Percentiles rank a stretch among this genome's conserved stretches.
Conservation (phyloP, 2,797 vertebrate species). For the Manis pentadactyla region DNA sequence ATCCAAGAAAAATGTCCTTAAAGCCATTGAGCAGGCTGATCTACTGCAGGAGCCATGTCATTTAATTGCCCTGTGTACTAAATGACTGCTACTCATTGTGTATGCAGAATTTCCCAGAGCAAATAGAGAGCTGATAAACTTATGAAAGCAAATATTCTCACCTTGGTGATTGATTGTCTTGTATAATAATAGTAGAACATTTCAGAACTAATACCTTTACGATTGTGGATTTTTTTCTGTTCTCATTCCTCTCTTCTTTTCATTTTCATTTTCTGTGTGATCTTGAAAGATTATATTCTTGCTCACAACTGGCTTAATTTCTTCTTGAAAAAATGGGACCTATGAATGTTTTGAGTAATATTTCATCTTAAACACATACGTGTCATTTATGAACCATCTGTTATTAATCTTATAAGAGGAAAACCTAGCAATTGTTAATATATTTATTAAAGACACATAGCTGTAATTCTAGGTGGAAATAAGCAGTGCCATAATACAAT, state of each 20-base stretch:
- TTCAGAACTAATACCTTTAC: conserved; percentile 82
- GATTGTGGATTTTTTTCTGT: conserved; percentile 81
- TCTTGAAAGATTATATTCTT: conserved; percentile 82
- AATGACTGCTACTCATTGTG: conserved; percentile 91
- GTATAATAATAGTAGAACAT: conserved; percentile 74
- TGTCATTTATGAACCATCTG: conserved; percentile 52
- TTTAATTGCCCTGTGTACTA: conserved; percentile 99
- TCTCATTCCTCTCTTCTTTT: conserved; percentile 79
- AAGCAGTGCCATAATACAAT: not conserved
- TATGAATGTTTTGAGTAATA: conserved; percentile 63
- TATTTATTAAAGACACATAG: conserved; percentile 65
- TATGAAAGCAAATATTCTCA: conserved; percentile 91
- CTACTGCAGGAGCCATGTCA: conserved; percentile 93
- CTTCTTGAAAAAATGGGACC: conserved; percentile 79
- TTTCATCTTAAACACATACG: conserved; percentile 48
- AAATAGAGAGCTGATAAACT: conserved; percentile 90
- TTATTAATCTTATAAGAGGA: conserved; percentile 62
- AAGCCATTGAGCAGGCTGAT: conserved; percentile 98
- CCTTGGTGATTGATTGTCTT: conserved; percentile 89
- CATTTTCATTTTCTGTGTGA: conserved; percentile 79
- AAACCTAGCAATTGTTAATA: conserved; percentile 51
- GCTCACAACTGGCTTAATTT: conserved; percentile 81
- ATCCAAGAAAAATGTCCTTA: conserved; percentile 99
- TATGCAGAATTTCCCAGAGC: conserved; percentile 90
- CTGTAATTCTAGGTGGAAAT: conserved; percentile 3